A percentile compares a stretch with the other conserved stretches of the same genome.
phyloP scores from a whole-genome alignment of 2,888 invertebrate genomes.

The Pseudolycoriella hygida region DNA sequence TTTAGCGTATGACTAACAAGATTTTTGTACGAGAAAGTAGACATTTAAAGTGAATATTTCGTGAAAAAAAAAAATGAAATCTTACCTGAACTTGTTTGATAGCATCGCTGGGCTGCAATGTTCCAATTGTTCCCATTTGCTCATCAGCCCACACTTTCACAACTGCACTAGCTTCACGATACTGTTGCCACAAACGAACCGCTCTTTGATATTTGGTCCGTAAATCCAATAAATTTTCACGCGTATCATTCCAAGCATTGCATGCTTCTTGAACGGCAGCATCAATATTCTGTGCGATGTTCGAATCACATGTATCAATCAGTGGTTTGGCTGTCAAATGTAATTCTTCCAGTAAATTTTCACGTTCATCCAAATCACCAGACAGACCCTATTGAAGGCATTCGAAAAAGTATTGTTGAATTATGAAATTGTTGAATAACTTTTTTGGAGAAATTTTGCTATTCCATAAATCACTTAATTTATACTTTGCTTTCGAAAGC shows the following conservation, averaged over 20 bases:
- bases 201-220: constrained; percentile 65
- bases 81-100: constrained; percentile 54
- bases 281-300: constrained; percentile 53
- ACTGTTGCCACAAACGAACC: constrained; percentile 63
- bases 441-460: too few species aligned
- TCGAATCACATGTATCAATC: constrained; percentile 47
- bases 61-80: too few species aligned
- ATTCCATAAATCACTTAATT: too few species aligned
- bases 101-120: constrained; percentile 53
- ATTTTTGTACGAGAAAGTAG: too few species aligned
- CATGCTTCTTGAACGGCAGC: constrained; percentile 63
- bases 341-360: constrained; percentile 53
- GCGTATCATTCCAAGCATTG: constrained; percentile 64
- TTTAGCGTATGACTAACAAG: too few species aligned
- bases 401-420: too few species aligned
- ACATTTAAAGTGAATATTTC: too few species aligned
- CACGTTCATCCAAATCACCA: constrained; percentile 56
- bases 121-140: constrained; percentile 53
- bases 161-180: constrained; percentile 59
- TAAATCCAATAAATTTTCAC: constrained; percentile 53
- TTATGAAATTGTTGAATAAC: too few species aligned
- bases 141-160: constrained; percentile 59
- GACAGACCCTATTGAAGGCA: constrained; percentile 42
- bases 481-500: too few species aligned
- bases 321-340: constrained; percentile 53